These are phyloP conservation scores for Aspidiotus destructor DNA, from an alignment of 2,888 invertebrate species.

Conservation along the genomic window DNA sequence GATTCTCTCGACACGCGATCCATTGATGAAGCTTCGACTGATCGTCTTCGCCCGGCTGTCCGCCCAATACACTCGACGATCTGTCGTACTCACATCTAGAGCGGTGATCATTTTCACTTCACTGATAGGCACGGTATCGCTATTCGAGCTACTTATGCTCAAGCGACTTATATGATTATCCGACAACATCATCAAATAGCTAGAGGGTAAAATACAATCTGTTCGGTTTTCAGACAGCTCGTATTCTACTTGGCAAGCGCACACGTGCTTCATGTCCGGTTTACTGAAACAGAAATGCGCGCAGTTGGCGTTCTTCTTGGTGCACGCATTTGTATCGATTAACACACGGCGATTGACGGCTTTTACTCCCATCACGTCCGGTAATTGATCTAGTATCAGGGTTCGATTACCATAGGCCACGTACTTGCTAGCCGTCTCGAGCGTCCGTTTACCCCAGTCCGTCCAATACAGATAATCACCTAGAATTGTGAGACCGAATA, in stretches of 20 bases:
- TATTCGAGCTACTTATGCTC: constrained; percentile 71
- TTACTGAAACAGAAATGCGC: constrained; percentile 80
- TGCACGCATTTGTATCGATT: constrained; percentile 63
- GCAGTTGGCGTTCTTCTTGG: constrained; percentile 71
- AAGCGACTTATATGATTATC: constrained; percentile 76
- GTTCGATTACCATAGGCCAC: constrained; percentile 50
- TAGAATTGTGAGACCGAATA: constrained; percentile 75
- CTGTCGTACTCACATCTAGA: constrained; percentile 72
- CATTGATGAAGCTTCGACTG: constrained; percentile 77
- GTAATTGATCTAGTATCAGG: constrained; percentile 70
- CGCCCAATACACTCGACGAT: constrained; percentile 83
- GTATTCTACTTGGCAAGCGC: constrained; percentile 76
- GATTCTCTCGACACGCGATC: constrained; percentile 72
- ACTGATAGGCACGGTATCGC: constrained; percentile 68
- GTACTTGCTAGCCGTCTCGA: constrained; percentile 77
- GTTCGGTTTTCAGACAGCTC: constrained; percentile 66
- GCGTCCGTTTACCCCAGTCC: constrained; percentile 83
- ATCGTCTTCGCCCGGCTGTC: constrained; percentile 75
- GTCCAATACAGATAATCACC: constrained; percentile 92
- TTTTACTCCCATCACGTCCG: constrained; percentile 83
- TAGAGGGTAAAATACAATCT: constrained; percentile 75
- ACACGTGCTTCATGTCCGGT: constrained; percentile 59
- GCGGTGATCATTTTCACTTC: constrained; percentile 80
- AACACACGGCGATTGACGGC: constrained; percentile 53
- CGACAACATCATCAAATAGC: constrained; percentile 74